These are phyloP conservation scores for Mus minutoides DNA, from an alignment of 2,797 vertebrate species.

Conservation along the genomic window DNA sequence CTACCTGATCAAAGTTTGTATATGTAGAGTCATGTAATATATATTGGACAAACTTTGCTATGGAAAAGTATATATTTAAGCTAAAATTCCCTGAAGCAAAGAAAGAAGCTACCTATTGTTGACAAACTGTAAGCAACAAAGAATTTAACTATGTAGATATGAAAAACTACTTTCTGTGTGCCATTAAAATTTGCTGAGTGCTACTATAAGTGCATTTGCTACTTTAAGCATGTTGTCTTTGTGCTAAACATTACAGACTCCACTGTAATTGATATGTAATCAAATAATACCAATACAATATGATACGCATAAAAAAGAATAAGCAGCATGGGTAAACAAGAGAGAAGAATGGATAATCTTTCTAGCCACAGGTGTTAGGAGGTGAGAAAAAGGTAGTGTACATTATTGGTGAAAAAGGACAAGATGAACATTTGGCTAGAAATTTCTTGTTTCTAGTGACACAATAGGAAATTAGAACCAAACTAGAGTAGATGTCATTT, in stretches of 20 bases:
- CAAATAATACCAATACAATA: background rate
- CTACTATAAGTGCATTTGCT: no score
- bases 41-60: background rate
- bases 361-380: background rate
- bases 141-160: background rate
- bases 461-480: background rate
- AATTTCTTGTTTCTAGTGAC: background rate
- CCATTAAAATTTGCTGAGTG: background rate
- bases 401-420: background rate
- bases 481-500: background rate
- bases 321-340: background rate
- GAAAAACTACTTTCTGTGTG: background rate
- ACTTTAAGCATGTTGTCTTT: background rate
- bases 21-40: background rate
- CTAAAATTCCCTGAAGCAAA: background rate
- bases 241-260: background rate
- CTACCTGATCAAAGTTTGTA: background rate
- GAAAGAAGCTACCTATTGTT: background rate
- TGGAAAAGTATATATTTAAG: background rate
- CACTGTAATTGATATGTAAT: background rate
- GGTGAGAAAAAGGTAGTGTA: no score
- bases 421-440: background rate
- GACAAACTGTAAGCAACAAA: background rate
- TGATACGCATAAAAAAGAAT: background rate
- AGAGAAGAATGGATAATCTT: background rate